Base-by-base conservation (phyloP, 2,888 invertebrate genomes). In the Agrotis clavis region DNA sequence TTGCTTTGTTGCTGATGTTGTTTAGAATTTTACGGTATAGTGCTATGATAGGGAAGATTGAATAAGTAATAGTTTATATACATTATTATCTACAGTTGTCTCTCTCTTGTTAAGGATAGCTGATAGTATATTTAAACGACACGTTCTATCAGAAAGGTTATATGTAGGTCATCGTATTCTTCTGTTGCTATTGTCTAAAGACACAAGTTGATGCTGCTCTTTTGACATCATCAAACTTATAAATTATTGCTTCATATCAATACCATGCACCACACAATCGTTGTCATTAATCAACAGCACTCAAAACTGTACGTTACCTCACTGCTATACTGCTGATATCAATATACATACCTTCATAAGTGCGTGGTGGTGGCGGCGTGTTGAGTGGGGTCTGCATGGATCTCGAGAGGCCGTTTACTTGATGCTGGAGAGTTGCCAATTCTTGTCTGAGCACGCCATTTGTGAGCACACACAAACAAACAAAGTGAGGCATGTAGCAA, bases 361-460 rank as follows among this genome's bases (percentile, higher is more conserved):
- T 90, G 90, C 92, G 95, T 41, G 41, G 41, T 41, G 41, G 41
- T 1, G 41, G 41, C 94, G 91, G 92, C 90, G 92, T 86, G 91
- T 62, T 79, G 66, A 86, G 86, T 87, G 90, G 81, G 91, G 88
- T 63, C 92, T 90, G 95, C 86, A 96, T 82, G 71, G 96, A 96
- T 86, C 91, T 92, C 73, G 97, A 96, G 89, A 98, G 96, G 91
- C 94, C 97, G 91, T 97, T 97, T 98, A 98, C 97, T 97, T 97
- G 98, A 97, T 96, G 97, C 97, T 98, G 98, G 97, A 98, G 97
- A 97, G 97, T 97, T 97, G 97, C 98, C 97, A 98, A 97, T 97
- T 98, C 98, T 97, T 98, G 90, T 96, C 96, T 96, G 96, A 80
- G 87, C 87, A 90, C 94, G 90, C 92, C 90, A 88, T 89, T 90